Evolutionary conservation across 2,888 invertebrate species (phyloP), one percentile per base, ranked within the genome.

Genomic region (Scelioninae gen. 1): DNA sequence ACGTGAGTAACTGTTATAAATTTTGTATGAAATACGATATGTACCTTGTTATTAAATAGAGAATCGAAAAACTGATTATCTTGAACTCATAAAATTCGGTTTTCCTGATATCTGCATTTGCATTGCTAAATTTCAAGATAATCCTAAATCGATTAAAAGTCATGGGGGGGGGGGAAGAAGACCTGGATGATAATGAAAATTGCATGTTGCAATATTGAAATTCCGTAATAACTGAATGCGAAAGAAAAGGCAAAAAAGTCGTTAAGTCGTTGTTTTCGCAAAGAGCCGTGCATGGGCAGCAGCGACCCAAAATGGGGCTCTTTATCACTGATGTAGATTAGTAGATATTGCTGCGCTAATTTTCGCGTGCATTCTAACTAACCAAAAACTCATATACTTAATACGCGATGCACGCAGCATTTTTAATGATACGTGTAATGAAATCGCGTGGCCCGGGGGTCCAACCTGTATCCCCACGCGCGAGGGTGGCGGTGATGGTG

Each of bases 351-450:
- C 32, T 51, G 55, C 32, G 60, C 72, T 71, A 65, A 79, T 71
- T 79, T 79, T 71, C 79, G 60, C 79, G 72, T 62, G 71, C 74
- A 56, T 63, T 75, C 68, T 60, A 53, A 63, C 47, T 45, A 34
- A 31, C 82, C 53, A 16, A 72, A 71, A 76, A 68, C 69, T 80
- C 32, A 11, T 55, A 53, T 62, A 60, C 65, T 84, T 79, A 72
- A 45, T 74, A 83, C 80, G 75, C 84, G 80, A 65, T 76, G 82
- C 84, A 85, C 84, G 86, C 83, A 86, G 83, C 86, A 85, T 82
- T 86, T 86, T 87, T 87, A 88, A 89, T 84, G 87, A 88, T 86
- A 86, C 87, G 87, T 87, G 87, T 88, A 90, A 91, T 88, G 88
- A 90, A 90, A 91, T 87, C 87, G 86, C 87, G 85, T 87, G 87